These are phyloP conservation scores for Slavum lentiscoides DNA, from an alignment of 2,888 invertebrate species.

Conservation along the genomic window DNA sequence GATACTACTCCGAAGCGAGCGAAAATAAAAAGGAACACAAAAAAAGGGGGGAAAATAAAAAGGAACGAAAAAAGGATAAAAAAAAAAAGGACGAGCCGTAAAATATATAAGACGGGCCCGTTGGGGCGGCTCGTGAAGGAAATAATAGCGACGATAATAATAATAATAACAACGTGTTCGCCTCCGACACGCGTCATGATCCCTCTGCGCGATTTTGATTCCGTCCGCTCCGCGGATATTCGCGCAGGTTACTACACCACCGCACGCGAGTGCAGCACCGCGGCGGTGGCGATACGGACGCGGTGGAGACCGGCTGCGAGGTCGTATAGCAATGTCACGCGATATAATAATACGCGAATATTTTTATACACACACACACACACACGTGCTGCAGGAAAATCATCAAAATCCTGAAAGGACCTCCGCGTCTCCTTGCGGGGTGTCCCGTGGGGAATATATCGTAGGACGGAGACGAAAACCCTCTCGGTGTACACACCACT, in stretches of 20 bases:
- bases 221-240: neutral
- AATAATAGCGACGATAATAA: constrained; percentile 41
- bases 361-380: neutral
- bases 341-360: constrained; percentile 25
- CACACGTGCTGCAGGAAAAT: neutral
- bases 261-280: neutral
- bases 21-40: too few relatives aligned
- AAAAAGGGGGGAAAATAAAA: too few relatives aligned
- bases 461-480: neutral
- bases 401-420: neutral
- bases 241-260: neutral
- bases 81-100: constrained; percentile 14
- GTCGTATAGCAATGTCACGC: constrained; percentile 35
- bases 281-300: too few relatives aligned
- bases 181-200: constrained; percentile 26
- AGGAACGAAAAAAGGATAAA: neutral
- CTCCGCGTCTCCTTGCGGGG: too few relatives aligned
- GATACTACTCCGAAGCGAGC: too few relatives aligned
- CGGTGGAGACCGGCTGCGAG: too few relatives aligned
- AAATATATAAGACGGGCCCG: constrained; percentile 40
- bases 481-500: neutral
- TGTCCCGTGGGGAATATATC: constrained; percentile 21
- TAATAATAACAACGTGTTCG: constrained; percentile 46
- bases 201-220: constrained; percentile 43
- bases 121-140: constrained; percentile 44